Evolutionary conservation across 2,797 vertebrate species (phyloP).

Genomic region (Sebastes dallii): DNA sequence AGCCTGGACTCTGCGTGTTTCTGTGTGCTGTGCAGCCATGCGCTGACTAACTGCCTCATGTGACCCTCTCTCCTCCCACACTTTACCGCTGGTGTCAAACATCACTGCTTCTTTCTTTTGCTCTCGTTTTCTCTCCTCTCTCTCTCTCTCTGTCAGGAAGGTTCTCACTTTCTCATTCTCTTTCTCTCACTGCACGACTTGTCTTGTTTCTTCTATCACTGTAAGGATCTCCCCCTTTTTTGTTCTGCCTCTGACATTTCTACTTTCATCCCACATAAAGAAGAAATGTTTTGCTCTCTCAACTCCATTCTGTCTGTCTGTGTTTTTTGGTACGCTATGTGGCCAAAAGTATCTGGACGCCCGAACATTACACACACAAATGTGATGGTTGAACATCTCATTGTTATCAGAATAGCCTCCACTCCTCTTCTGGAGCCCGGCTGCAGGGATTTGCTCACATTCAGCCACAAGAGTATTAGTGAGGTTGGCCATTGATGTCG

Average conservation of each 20-base stretch:
- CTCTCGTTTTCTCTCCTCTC: not conserved
- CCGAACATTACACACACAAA: not conserved
- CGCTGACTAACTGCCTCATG: constrained; percentile 37
- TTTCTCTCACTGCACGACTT: not conserved
- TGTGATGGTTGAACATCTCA: not conserved
- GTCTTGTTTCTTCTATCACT: not conserved
- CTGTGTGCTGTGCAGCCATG: constrained; percentile 37
- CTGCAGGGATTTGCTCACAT: constrained; percentile 6
- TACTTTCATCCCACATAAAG: not conserved
- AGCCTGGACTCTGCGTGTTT: constrained; percentile 5
- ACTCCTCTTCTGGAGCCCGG: not conserved
- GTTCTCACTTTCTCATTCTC: not conserved
- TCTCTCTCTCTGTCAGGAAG: not conserved
- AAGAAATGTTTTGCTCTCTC: not conserved
- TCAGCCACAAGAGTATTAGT: not conserved
- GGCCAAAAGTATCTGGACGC: not conserved
- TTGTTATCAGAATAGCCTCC: not conserved
- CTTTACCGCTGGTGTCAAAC: constrained; percentile 26
- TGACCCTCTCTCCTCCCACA: constrained; percentile 29
- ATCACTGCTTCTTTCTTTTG: constrained; percentile 4
- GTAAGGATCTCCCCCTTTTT: not conserved
- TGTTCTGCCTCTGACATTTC: not conserved
- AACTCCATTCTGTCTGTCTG: not conserved
- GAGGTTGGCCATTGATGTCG: not conserved
- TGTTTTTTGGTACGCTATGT: not conserved